A percentile compares a stretch with the other conserved stretches of the same genome.
phyloP scores from a whole-genome alignment of 2,113 vertebrate species.

The Capricornis sumatraensis region DNA sequence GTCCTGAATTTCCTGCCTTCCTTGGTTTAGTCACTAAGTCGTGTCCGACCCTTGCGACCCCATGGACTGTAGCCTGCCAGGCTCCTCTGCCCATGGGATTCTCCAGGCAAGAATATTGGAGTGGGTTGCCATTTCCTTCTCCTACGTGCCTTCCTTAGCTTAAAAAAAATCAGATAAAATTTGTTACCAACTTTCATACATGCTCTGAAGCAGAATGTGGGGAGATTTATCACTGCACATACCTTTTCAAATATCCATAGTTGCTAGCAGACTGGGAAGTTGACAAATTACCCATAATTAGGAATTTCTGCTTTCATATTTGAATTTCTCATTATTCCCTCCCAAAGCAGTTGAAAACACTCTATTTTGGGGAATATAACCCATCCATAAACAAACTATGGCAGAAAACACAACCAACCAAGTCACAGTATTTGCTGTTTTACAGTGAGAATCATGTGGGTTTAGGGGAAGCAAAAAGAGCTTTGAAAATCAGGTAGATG shows the following conservation, averaged over 20 bases:
- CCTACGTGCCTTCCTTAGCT: background rate
- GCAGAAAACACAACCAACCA: background rate
- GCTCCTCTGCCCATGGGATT: background rate
- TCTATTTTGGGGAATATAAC: background rate
- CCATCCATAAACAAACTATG: background rate
- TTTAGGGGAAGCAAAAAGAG: background rate
- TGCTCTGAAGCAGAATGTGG: background rate
- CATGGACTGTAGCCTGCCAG: background rate
- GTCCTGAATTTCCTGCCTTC: background rate
- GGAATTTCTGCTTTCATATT: background rate
- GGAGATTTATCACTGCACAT: background rate
- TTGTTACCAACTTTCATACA: background rate
- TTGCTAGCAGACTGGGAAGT: background rate
- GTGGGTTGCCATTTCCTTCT: background rate
- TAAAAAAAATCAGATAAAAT: background rate
- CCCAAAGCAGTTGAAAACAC: fast-evolving
- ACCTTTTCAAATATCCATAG: background rate
- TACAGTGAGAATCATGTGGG: background rate
- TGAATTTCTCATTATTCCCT: background rate
- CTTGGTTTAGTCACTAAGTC: background rate
- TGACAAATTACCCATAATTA: background rate
- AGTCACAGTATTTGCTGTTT: background rate
- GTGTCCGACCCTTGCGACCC: fast-evolving
- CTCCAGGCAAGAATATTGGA: background rate
- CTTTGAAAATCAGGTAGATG: background rate